phyloP scores from a whole-genome alignment of 1,140 invertebrate genomes.

The Drosophila hydei region DNA sequence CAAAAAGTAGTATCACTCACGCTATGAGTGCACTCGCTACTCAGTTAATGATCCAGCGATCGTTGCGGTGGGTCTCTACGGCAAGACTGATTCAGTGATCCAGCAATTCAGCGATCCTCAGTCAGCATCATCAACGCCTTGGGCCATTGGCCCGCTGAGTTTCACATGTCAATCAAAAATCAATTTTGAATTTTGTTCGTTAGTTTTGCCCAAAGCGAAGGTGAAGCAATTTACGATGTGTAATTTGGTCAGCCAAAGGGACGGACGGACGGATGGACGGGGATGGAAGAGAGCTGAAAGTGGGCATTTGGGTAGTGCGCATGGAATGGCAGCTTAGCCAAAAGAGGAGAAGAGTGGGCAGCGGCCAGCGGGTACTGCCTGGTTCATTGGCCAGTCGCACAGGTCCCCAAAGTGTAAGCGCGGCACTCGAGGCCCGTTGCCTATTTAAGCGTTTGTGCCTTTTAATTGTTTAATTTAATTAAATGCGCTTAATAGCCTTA shows the following conservation, averaged over 20 bases:
- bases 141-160: conserved; percentile 70
- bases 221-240: conserved; percentile 52
- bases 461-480: conserved; percentile 83
- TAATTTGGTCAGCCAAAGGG: conserved; percentile 37
- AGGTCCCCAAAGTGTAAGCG: conserved; percentile 36
- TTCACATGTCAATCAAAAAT: conserved; percentile 82
- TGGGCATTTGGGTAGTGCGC: no score
- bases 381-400: conserved; percentile 46
- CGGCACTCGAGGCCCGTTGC: conserved; percentile 39
- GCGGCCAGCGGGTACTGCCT: not conserved
- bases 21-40: conserved; percentile 41
- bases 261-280: not conserved
- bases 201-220: conserved; percentile 50
- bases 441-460: conserved; percentile 41
- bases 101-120: not conserved
- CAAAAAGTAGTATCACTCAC: conserved; percentile 28
- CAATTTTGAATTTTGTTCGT: conserved; percentile 51
- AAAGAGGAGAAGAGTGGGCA: not conserved
- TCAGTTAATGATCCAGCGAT: conserved; percentile 33
- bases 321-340: no score
- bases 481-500: conserved; percentile 77
- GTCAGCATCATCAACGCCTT: conserved; percentile 30
- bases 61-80: conserved; percentile 26
- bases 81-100: no score
- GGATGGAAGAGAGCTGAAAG: not conserved